Evolutionary conservation across 1,140 invertebrate species (phyloP).

Genomic region (Sesamia nonagrioides): DNA sequence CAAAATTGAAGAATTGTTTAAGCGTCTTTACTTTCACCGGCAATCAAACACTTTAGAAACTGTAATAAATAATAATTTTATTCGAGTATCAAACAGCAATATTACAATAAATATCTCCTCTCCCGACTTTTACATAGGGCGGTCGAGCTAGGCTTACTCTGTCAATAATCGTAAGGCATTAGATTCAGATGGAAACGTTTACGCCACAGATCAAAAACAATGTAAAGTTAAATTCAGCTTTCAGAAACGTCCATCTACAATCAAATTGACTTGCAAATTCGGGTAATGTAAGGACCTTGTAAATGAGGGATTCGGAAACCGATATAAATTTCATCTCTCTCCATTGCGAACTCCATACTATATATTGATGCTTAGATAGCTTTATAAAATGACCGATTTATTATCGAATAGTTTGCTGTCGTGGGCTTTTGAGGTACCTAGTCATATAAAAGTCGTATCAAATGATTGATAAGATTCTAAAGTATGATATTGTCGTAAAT

Average conservation of each 20-base stretch:
- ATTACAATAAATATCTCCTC: too few relatives aligned
- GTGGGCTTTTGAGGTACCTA: background rate
- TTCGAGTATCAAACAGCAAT: too few relatives aligned
- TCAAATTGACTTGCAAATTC: conserved; percentile 26
- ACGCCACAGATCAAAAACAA: background rate
- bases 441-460: background rate
- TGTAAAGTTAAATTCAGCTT: background rate
- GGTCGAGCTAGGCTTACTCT: background rate
- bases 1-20: too few relatives aligned
- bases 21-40: too few relatives aligned
- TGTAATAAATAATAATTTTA: too few relatives aligned
- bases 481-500: background rate
- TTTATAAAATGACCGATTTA: background rate
- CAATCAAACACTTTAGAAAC: too few relatives aligned
- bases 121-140: too few relatives aligned
- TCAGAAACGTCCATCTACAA: conserved; percentile 2
- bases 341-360: background rate
- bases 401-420: conserved; percentile 1
- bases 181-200: background rate
- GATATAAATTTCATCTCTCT: background rate
- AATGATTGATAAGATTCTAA: conserved; percentile 18
- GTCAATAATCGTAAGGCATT: background rate
- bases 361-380: background rate
- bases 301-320: conserved; percentile 19
- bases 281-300: background rate